Conservation (phyloP, 1,140 invertebrate species). For the Orussus abietinus region DNA sequence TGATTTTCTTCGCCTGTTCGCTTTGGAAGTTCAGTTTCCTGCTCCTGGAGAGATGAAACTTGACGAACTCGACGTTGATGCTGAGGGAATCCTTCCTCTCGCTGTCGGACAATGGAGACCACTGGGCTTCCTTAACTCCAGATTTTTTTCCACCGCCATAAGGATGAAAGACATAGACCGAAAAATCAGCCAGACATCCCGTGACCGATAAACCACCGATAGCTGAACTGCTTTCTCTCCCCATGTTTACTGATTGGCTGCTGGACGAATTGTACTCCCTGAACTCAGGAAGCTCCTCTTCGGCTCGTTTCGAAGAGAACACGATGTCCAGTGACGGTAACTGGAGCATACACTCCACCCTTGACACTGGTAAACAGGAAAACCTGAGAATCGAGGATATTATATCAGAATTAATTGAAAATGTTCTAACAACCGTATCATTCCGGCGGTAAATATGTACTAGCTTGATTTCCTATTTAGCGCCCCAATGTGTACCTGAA, state of each 20-base stretch:
- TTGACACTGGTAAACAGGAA: constrained; percentile 90
- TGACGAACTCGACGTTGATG: constrained; percentile 96
- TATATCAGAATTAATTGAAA: neutral
- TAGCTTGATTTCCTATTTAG: too few species aligned
- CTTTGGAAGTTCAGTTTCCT: constrained; percentile 76
- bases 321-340: constrained; percentile 92
- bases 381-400: constrained; percentile 58
- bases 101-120: constrained; percentile 81
- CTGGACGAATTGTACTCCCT: constrained; percentile 55
- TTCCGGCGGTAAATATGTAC: constrained; percentile 3
- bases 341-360: constrained; percentile 94
- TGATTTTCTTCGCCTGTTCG: constrained; percentile 46
- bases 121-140: constrained; percentile 76
- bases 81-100: constrained; percentile 93
- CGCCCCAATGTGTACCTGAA: too few species aligned
- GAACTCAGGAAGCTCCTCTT: constrained; percentile 67
- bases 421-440: constrained; percentile 3
- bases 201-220: constrained; percentile 90
- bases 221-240: constrained; percentile 58
- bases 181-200: constrained; percentile 92
- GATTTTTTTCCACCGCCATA: constrained; percentile 87
- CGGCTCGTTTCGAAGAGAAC: constrained; percentile 85
- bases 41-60: constrained; percentile 88
- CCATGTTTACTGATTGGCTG: constrained; percentile 22
- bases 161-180: constrained; percentile 96